phyloP scores from a whole-genome alignment of 2,888 invertebrate species.

The Ischnura elegans region DNA sequence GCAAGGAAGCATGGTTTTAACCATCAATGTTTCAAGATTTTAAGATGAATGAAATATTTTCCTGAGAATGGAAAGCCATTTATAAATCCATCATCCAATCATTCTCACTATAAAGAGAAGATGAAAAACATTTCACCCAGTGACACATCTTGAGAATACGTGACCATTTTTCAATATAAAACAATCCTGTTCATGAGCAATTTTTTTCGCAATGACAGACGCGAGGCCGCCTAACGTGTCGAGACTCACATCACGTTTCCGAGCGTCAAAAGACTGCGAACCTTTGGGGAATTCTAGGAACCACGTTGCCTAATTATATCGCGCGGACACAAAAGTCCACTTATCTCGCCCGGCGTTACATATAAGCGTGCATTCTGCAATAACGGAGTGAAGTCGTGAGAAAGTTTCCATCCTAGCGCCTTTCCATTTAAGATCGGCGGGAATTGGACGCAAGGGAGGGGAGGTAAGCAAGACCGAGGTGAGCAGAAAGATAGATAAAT shows the following conservation, averaged over 20 bases:
- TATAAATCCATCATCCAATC: too few species aligned
- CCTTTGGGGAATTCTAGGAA: background rate
- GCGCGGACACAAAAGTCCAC: slow-evolving; percentile 8
- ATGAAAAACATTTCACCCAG: too few species aligned
- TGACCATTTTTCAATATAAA: too few species aligned
- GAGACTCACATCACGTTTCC: background rate
- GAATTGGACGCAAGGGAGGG: background rate
- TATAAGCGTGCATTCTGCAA: slow-evolving; percentile 14
- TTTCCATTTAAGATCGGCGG: background rate
- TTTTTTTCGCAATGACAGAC: background rate
- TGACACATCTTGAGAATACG: too few species aligned
- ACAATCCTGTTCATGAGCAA: background rate
- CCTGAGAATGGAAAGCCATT: too few species aligned
- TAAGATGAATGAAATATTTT: too few species aligned
- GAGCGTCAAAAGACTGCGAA: background rate
- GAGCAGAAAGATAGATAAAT: background rate
- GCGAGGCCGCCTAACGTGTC: background rate
- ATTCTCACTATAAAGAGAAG: too few species aligned
- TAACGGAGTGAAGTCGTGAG: background rate
- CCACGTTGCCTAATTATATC: background rate
- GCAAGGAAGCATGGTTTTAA: too few species aligned
- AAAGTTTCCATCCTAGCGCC: background rate
- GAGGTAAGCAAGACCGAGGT: background rate
- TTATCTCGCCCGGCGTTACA: background rate
- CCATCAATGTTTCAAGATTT: too few species aligned